Base-by-base conservation (phyloP, 2,113 vertebrate species). In the Zeus faber region DNA sequence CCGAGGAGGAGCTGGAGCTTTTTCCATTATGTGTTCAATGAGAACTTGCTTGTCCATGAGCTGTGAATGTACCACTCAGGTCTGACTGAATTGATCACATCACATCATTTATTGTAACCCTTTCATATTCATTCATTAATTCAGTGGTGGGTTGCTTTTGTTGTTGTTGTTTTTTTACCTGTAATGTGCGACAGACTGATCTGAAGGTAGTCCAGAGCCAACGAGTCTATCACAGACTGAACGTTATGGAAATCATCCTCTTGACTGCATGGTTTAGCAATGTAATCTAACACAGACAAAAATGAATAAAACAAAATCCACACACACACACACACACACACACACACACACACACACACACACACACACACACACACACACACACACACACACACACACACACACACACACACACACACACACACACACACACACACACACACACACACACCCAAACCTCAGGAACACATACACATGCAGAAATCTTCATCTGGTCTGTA, bases 201-300 rank as follows among this genome's bases (percentile, higher is more conserved):
- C 26, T 29, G 26, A 29, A 29, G 26, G 26, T 14, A 37, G n/a
- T 37, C 33, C n/a, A 14, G 5, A 37, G 33, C 33, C 33, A 37
- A 14, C 1, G 33, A 37, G 33, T 37, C 33, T 10, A 99, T 95
- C 55, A 98, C 87, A 58, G 93, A 93, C 77, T 99, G 96, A 41
- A 95, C 71, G 33, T 99, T 99, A 74, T 99, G 97, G 41, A 90
- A 63, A 47, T 99, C 91, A 54, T 97, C 92, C 58, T 99, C 95
- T 72, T 92, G 94, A 70, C 80, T 92, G 58, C 62, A 77, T 41
- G 94, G 87, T 27, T 62, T 37, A 70, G 83, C 74, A 69, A 98
- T 91, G n/a, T n/a, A n/a, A n/a, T n/a, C n/a, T n/a, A n/a, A n/a
- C n/a, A n/a, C n/a, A n/a, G n/a, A n/a, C n/a, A n/a, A n/a, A n/a